Evolutionary conservation across 2,113 vertebrate species (phyloP), one percentile per base, ranked within the genome.

Genomic region (Tenebrosternarchus preto): DNA sequence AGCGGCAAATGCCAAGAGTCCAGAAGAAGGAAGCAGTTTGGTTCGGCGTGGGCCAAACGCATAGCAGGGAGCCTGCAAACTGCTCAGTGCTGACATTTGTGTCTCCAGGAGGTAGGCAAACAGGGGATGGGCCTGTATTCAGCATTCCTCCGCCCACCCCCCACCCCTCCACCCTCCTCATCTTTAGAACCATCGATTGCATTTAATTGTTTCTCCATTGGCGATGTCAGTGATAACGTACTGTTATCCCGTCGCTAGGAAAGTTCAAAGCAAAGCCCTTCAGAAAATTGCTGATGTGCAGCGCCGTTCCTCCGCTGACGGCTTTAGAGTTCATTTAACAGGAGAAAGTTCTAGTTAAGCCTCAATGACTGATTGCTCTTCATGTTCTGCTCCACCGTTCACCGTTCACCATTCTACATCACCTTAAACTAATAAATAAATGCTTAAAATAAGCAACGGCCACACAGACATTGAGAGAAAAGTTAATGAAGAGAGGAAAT

Each of bases 41-140:
- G 90, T 90, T 90, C 72, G 56, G 80, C 84, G 87, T 86, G 78
- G 90, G 91, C 92, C 92, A 94, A 93, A 89, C 89, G 91, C 93
- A 92, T 93, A 92, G 92, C 91, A 83, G 92, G 92, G 92, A 91
- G 93, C 92, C 92, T 88, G 87, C 92, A 93, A 93, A 92, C 91
- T 92, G 92, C 91, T 94, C 92, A 89, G 89, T 91, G 88, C 91
- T 93, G 93, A 93, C 93, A 93, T 93, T 93, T 94, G 92, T 89
- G 90, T 90, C 91, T 90, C 89, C 92, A 90, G 92, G 90, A 94
- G 92, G 92, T 87, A 89, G 87, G 88, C 89, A 92, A 90, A 91
- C 88, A 89, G 81, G 89, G 87, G 72, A 89, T 88, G 88, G 89
- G 87, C 88, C 88, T 89, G 86, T 88, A 87, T 90, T 88, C 85